Evolutionary conservation across 2,888 invertebrate genomes (phyloP).

Genomic region (Megamerina dolium): DNA sequence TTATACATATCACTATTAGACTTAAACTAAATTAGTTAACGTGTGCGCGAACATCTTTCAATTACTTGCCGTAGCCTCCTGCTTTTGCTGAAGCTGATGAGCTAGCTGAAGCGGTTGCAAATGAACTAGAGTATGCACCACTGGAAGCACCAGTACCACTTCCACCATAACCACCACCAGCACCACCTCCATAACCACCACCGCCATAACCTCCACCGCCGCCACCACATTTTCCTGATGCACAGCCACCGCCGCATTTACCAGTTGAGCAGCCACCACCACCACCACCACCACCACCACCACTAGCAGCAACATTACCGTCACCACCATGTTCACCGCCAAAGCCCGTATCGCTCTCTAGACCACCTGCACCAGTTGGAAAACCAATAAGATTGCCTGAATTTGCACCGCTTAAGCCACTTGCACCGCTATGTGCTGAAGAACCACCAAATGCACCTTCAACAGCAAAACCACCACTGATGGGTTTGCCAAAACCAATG

Average conservation of each 20-base stretch:
- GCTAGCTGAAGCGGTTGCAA: conserved; percentile 24
- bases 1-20: too few relatives aligned
- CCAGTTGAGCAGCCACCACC: too few relatives aligned
- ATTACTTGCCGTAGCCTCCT: conserved; percentile 10
- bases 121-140: conserved; percentile 13
- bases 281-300: conserved; percentile 59
- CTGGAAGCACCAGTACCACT: conserved; percentile 12
- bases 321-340: too few relatives aligned
- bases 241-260: conserved; percentile 40
- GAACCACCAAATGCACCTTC: conserved; percentile 57
- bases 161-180: conserved; percentile 1
- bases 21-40: too few relatives aligned
- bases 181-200: conserved; percentile 10
- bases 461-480: too few relatives aligned
- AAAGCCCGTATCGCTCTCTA: conserved; percentile 8
- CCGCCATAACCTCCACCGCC: conserved; percentile 19
- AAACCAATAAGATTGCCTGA: conserved; percentile 33
- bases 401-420: conserved; percentile 39
- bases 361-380: conserved; percentile 11
- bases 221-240: conserved; percentile 3
- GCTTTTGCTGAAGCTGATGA: conserved; percentile 24
- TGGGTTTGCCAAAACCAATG: conserved; percentile 29
- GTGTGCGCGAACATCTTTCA: too few relatives aligned
- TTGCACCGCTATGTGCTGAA: conserved; percentile 56
- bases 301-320: too few relatives aligned